Evolutionary conservation across 2,888 invertebrate species (phyloP).

Genomic region (Eledona agricola): DNA sequence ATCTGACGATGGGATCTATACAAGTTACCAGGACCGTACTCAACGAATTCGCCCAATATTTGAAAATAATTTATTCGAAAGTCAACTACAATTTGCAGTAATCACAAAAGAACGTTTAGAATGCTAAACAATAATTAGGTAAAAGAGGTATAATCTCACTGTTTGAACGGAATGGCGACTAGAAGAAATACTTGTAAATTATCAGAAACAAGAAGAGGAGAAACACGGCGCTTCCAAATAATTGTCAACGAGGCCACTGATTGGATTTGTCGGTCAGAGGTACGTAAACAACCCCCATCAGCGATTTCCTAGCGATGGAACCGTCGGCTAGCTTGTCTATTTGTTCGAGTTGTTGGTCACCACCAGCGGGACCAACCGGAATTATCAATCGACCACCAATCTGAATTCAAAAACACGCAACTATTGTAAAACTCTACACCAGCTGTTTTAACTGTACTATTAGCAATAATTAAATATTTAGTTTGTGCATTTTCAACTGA

Average conservation of each 20-base stretch:
- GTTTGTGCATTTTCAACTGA: slow-evolving; percentile 3
- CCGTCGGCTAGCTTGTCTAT: slow-evolving; percentile 90
- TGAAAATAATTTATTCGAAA: no score
- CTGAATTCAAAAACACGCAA: slow-evolving; percentile 47
- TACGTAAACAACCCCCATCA: slow-evolving; percentile 97
- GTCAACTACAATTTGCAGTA: no score
- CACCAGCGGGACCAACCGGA: slow-evolving; percentile 88
- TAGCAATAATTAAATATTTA: no score
- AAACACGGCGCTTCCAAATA: slow-evolving; percentile 39
- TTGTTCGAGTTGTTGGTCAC: slow-evolving; percentile 86
- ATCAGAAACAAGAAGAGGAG: slow-evolving; percentile 26
- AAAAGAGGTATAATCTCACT: not conserved
- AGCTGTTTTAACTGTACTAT: no score
- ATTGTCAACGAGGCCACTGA: slow-evolving; percentile 69
- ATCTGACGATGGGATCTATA: no score
- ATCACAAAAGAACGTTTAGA: no score
- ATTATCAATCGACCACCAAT: slow-evolving; percentile 90
- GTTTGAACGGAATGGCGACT: no score
- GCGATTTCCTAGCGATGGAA: slow-evolving; percentile 73
- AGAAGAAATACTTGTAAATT: slow-evolving; percentile 31
- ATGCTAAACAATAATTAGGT: not conserved
- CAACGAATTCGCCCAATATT: no score
- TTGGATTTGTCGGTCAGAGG: slow-evolving; percentile 88
- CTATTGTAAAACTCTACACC: no score
- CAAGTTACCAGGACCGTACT: no score